A percentile compares a stretch with the other conserved stretches of the same genome.
These are phyloP conservation scores for Lycaon pictus DNA, from an alignment of 2,113 vertebrate genomes.

Conservation along the genomic window DNA sequence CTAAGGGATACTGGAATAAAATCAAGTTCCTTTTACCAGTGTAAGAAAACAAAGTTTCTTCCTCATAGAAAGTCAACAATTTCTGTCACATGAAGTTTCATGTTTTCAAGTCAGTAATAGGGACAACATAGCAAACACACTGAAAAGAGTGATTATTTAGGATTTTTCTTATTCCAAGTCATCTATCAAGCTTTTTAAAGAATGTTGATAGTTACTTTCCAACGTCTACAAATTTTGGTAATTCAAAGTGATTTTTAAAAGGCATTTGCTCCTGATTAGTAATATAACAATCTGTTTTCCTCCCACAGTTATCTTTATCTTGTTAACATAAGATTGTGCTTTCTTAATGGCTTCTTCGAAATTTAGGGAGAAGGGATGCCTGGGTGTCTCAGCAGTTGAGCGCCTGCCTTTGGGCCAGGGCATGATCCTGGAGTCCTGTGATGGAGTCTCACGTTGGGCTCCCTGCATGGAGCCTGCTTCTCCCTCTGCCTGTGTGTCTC, in stretches of 20 bases:
- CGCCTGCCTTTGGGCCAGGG: too few relatives aligned
- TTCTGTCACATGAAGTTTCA: not conserved
- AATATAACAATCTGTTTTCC: not conserved
- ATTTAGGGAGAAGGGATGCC: not conserved
- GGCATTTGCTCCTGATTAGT: not conserved
- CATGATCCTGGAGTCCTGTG: too few relatives aligned
- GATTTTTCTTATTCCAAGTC: not conserved
- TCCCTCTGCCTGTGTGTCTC: too few relatives aligned
- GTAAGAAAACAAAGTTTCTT: not conserved
- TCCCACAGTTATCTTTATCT: not conserved
- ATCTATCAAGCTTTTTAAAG: not conserved
- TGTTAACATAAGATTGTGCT: not conserved
- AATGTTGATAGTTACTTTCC: not conserved
- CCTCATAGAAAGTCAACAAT: not conserved
- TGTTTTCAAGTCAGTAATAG: not conserved
- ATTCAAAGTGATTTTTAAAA: conserved; percentile 28
- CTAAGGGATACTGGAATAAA: not conserved
- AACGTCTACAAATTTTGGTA: not conserved
- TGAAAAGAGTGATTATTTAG: not conserved
- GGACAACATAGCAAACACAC: not conserved
- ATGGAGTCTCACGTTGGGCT: too few relatives aligned
- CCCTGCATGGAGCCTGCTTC: too few relatives aligned
- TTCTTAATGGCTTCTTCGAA: not conserved
- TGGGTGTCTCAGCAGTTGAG: too few relatives aligned
- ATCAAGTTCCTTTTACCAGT: not conserved